A percentile compares a stretch with the other conserved stretches of the same genome.
phyloP scores from a whole-genome alignment of 2,113 vertebrate genomes.

The Syngnathoides biaculeatus region DNA sequence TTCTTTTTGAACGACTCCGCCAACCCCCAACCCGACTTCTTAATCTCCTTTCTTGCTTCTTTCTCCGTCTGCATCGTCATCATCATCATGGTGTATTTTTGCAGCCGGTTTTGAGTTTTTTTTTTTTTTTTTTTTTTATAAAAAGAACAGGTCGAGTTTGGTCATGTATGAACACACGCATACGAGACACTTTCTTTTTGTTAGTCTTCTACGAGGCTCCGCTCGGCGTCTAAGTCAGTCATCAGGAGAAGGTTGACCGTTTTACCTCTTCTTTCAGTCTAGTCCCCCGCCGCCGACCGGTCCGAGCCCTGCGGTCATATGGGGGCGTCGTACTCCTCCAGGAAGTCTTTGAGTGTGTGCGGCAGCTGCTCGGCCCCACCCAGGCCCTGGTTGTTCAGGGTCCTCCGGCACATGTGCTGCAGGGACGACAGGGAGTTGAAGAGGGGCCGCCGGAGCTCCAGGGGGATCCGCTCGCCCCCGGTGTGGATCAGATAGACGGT shows the following conservation, averaged over 20 bases:
- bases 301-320: slow-evolving; percentile 73
- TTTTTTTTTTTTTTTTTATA: no score
- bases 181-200: background rate
- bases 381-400: slow-evolving; percentile 81
- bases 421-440: slow-evolving; percentile 85
- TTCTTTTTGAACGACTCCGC: slow-evolving; percentile 10
- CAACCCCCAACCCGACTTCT: slow-evolving; percentile 36
- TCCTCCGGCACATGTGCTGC: slow-evolving; percentile 95
- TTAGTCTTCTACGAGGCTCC: slow-evolving; percentile 62
- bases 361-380: slow-evolving; percentile 84
- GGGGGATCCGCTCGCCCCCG: slow-evolving; percentile 85
- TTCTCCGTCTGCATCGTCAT: slow-evolving; percentile 8
- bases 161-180: background rate
- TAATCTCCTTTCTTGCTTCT: slow-evolving; percentile 47
- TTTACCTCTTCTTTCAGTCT: background rate
- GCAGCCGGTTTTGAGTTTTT: slow-evolving; percentile 21
- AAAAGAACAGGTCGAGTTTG: slow-evolving; percentile 6
- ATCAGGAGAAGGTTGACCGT: slow-evolving; percentile 1
- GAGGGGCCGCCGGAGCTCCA: slow-evolving; percentile 87
- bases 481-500: slow-evolving; percentile 90
- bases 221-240: slow-evolving; percentile 60
- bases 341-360: slow-evolving; percentile 85
- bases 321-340: slow-evolving; percentile 92
- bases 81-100: slow-evolving; percentile 32
- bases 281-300: slow-evolving; percentile 21